phyloP scores from a whole-genome alignment of 2,888 invertebrate species.

The Drosophila kambysellisi region DNA sequence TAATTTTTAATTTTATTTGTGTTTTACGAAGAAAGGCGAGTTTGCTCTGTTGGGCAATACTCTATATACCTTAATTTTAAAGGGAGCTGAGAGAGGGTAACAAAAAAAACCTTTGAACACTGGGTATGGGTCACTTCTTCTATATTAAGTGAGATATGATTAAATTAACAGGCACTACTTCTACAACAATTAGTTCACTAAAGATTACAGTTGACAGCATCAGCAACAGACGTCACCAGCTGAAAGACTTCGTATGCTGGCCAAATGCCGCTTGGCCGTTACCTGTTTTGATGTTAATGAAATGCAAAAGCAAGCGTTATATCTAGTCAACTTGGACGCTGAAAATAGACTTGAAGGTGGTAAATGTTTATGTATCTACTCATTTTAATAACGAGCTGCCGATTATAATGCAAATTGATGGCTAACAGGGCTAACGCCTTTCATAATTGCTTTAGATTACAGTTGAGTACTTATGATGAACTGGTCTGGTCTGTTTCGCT shows the following conservation, averaged over 20 bases:
- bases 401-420: conserved; percentile 36
- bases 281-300: conserved; percentile 77
- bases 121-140: not conserved
- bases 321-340: conserved; percentile 13
- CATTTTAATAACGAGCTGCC: conserved; percentile 37
- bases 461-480: not conserved
- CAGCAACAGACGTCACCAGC: conserved; percentile 21
- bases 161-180: not conserved
- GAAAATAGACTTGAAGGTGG: conserved; percentile 20
- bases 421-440: conserved; percentile 3
- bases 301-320: conserved; percentile 64
- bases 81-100: not conserved
- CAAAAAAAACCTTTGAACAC: not conserved
- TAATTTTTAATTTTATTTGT: conserved; percentile 17
- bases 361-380: conserved; percentile 54
- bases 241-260: conserved; percentile 17
- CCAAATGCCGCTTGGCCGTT: conserved; percentile 33
- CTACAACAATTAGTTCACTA: not conserved
- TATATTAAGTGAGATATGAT: conserved; percentile 18
- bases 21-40: not conserved
- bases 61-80: not conserved
- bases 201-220: conserved; percentile 9
- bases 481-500: not conserved
- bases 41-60: not conserved
- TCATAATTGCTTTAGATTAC: conserved; percentile 15